These are phyloP conservation scores for Caenorhabditis sp. DNA, from an alignment of 2,888 invertebrate species.

Conservation along the genomic window DNA sequence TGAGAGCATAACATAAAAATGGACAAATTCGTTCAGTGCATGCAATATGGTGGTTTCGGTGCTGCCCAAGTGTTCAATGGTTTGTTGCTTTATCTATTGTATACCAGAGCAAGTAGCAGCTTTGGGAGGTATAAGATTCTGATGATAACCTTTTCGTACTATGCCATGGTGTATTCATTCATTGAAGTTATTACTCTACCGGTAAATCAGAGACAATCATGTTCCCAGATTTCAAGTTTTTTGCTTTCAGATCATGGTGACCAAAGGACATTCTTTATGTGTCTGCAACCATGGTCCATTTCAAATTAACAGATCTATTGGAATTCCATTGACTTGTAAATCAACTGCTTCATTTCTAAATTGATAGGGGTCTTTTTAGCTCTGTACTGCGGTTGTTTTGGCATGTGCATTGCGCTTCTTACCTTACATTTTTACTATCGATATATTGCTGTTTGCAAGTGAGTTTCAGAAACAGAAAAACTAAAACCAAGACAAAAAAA, in stretches of 20 bases:
- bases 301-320: conserved; percentile 8
- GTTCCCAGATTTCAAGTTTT: too few species aligned
- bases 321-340: conserved; percentile 17
- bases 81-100: conserved; percentile 20
- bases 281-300: conserved; percentile 37
- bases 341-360: background rate
- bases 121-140: conserved; percentile 48
- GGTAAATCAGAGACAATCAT: background rate
- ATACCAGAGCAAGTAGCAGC: conserved; percentile 2
- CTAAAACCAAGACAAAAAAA: background rate
- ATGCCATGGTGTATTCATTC: conserved; percentile 35
- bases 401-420: conserved; percentile 29
- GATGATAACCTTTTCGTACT: conserved; percentile 30
- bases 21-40: conserved; percentile 5
- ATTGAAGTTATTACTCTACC: conserved; percentile 34
- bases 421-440: conserved; percentile 46
- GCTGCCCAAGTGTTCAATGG: conserved; percentile 27
- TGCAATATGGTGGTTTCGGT: conserved; percentile 31
- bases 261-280: conserved; percentile 31
- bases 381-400: conserved; percentile 43
- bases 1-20: background rate
- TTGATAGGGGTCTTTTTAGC: background rate
- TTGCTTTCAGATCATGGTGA: conserved; percentile 37
- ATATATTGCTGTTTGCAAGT: conserved; percentile 50
- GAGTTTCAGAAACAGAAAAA: background rate